Base-by-base conservation (phyloP, 2,113 vertebrate species). In the Apeltes quadracus region DNA sequence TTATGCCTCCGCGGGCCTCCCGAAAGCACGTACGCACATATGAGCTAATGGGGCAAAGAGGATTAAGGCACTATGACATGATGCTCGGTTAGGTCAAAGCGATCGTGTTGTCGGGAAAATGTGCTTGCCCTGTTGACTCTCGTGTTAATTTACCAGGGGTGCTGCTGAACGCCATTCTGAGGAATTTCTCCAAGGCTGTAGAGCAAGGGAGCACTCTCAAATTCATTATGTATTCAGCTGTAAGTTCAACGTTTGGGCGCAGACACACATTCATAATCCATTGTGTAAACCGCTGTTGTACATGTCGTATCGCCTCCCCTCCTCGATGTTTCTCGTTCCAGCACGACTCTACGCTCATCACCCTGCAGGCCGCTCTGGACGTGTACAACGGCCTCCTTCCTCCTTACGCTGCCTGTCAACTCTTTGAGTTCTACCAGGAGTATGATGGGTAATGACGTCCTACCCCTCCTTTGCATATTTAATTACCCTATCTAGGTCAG, bases 191-290 rank as follows among this genome's bases (percentile, higher is more conserved):
- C 69, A 87, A 73, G 56, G 92, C 92, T 44, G 67, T 85, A n/a
- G 90, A 92, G 66, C 69, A 89, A 72, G 75, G 86, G 8, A 91
- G 85, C 74, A 13, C 77, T 57, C 92, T 87, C 54, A 97, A 94
- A 84, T 88, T 97, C 69, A 80, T 95, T 67, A 93, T 96, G 85
- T 98, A 96, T 86, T 97, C 95, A 71, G 95, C 94, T 32, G 96
- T 97, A 78, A 95, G 95, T 95, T 50, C 12, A 73, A n/a, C 29
- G 18, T 55, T 73, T 53, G 41, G 36, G 16, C 51, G 46, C 29
- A 57, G 7, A 39, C 53, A 50, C 56, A 61, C 65, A 76, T 67
- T 63, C 39, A 23, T 22, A 48, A 68, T 81, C 29, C 43, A 13
- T 39, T 25, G 14, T 34, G 23, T 48, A 65, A 61, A 61, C 29